phyloP scores from a whole-genome alignment of 2,113 vertebrate genomes.

The Oceanites oceanicus region DNA sequence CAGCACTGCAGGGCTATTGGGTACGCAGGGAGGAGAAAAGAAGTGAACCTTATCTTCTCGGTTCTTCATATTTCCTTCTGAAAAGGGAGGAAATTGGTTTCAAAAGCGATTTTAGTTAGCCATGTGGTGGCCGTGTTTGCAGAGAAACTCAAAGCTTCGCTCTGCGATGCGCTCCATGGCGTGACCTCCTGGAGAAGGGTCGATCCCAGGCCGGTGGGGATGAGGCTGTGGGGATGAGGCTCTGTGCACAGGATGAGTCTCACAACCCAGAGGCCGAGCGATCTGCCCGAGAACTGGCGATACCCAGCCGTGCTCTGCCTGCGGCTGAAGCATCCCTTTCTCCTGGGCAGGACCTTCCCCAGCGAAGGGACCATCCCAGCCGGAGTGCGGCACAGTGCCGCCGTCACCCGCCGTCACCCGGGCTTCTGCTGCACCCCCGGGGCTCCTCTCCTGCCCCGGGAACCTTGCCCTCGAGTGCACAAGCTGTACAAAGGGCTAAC shows the following conservation, averaged over 20 bases:
- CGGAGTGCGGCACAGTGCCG: neutral
- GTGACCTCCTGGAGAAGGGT: neutral
- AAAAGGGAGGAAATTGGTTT: neutral
- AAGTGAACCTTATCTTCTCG: neutral
- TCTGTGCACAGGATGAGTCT: neutral
- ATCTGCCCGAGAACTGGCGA: fast-evolving
- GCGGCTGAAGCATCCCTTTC: neutral
- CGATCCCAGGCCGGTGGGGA: fast-evolving
- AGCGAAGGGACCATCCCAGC: fast-evolving
- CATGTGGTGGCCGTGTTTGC: neutral
- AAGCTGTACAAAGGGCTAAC: neutral
- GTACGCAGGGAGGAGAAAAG: neutral
- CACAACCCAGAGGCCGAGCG: fast-evolving
- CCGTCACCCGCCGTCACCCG: neutral
- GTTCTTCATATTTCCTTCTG: neutral
- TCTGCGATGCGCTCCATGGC: neutral
- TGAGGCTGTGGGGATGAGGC: neutral
- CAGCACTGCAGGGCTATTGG: neutral
- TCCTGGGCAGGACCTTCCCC: neutral
- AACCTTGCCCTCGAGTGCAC: neutral
- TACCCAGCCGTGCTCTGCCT: neutral
- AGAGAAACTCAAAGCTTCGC: neutral
- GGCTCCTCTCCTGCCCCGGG: neutral
- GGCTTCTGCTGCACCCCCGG: neutral
- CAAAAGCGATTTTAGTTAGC: neutral